Conservation (phyloP, 2,888 invertebrate genomes). For the Rhingia campestris region DNA sequence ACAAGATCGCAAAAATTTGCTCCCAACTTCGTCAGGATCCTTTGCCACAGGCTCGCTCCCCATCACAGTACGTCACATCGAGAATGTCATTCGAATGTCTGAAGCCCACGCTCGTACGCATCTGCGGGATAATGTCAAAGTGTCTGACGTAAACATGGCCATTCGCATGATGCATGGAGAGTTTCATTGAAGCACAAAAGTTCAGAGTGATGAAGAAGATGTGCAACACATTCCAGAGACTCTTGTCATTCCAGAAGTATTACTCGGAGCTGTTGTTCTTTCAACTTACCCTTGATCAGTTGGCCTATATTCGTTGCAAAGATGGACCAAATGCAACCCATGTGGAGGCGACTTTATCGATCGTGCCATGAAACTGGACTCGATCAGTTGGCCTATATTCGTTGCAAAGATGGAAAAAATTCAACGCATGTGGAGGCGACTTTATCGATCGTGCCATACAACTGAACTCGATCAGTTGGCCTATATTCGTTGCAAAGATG, state of each 20-base stretch:
- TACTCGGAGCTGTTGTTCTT: slow-evolving; percentile 98
- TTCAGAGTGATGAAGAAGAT: slow-evolving; percentile 98
- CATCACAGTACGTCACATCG: slow-evolving; percentile 98
- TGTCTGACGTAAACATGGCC: slow-evolving; percentile 98
- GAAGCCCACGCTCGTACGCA: slow-evolving; percentile 99
- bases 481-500: slow-evolving; percentile 89
- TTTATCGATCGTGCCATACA: slow-evolving; percentile 93
- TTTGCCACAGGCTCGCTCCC: slow-evolving; percentile 98
- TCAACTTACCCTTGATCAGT: slow-evolving; percentile 95
- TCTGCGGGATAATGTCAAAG: slow-evolving; percentile 93
- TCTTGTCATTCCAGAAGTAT: slow-evolving; percentile 96
- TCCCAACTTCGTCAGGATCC: slow-evolving; percentile 96
- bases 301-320: slow-evolving; percentile 90
- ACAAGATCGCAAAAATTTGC: slow-evolving; percentile 98
- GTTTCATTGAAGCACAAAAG: slow-evolving; percentile 99
- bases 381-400: too few species aligned
- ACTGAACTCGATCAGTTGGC: slow-evolving; percentile 95
- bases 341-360: slow-evolving; percentile 93
- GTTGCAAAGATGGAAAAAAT: slow-evolving; percentile 87
- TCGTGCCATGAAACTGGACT: slow-evolving; percentile 95
- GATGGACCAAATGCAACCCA: slow-evolving; percentile 87
- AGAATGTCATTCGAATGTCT: slow-evolving; percentile 98
- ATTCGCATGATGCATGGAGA: slow-evolving; percentile 98
- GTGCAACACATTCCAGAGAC: slow-evolving; percentile 95
- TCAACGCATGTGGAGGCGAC: slow-evolving; percentile 91